phyloP scores from a whole-genome alignment of 1,140 invertebrate species.

The Ceratina calcarata region DNA sequence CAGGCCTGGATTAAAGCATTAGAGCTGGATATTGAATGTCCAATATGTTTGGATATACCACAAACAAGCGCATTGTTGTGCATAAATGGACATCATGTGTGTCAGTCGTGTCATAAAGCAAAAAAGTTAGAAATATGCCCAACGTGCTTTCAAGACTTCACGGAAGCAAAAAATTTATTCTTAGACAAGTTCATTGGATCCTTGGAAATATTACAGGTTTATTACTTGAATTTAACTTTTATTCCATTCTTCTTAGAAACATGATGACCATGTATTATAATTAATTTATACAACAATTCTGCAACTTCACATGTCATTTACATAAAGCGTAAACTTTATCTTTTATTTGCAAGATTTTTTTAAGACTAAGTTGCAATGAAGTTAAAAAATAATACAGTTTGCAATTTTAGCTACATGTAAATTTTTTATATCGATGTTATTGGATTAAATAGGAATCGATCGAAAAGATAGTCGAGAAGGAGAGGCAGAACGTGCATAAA shows the following conservation, averaged over 20 bases:
- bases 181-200: conserved; percentile 57
- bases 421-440: neutral
- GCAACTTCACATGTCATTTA: too few species aligned
- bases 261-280: conserved; percentile 1
- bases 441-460: conserved; percentile 18
- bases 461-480: neutral
- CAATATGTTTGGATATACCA: conserved; percentile 64
- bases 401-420: too few species aligned
- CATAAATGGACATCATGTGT: conserved; percentile 66
- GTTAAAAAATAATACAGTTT: too few species aligned
- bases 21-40: conserved; percentile 55
- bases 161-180: conserved; percentile 59
- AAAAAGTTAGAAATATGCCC: conserved; percentile 60
- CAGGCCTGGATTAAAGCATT: conserved; percentile 60
- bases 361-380: too few species aligned
- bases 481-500: neutral
- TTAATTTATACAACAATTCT: neutral
- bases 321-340: too few species aligned
- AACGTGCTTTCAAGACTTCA: conserved; percentile 56
- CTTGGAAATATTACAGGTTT: conserved; percentile 66
- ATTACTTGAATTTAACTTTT: neutral
- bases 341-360: too few species aligned
- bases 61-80: conserved; percentile 54
- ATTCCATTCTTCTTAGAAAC: too few species aligned
- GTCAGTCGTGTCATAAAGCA: conserved; percentile 46